Evolutionary conservation across 2,888 invertebrate species (phyloP), one percentile per base, ranked within the genome.

Genomic region (Amaurobius ferox): DNA sequence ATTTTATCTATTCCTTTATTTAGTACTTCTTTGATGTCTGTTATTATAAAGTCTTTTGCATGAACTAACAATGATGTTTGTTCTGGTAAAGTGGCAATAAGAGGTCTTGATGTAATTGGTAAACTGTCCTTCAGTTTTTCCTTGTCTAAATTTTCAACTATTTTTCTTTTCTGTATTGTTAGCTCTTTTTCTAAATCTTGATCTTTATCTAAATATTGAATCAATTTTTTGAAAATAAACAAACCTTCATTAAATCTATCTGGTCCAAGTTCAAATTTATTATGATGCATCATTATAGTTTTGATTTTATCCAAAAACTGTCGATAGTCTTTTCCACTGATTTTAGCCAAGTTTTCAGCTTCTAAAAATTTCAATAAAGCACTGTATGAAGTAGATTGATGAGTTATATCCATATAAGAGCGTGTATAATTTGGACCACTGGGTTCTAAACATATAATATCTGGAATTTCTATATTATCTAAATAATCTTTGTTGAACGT

Each of bases 171-270:
- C 13, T 81, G 67, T 44, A 28, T 76, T 1, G n/a, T 11, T 19
- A 74, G 30, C 35, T 81, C 81, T 19, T 62, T 40, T 2, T 40
- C 62, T 68, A 81, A 70, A 16, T 76, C 62, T 32, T 19, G 19
- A 5, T 61, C 26, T 61, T 40, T 61, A 40, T 30, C 35, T 61
- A 81, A 70, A 44, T 70, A 81, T 28, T 35, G 11, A 44, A 68
- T 9, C n/a, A 81, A 48, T 44, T 81, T 81, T 64, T 81, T 81
- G 16, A 81, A 68, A 7, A 81, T 35, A 64, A 81, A 81, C 29
- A 81, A 81, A 32, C 81, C 81, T 76, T 81, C 81, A 64, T 81
- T 81, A 70, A 81, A 81, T 48, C 81, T 81, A 26, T 81, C 81
- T 62, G 81, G 81, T 13, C 81, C 81, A 32, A 81, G 40, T 64